These are phyloP conservation scores for Eptatretus atami DNA, from an alignment of 2,797 vertebrate genomes.

Conservation along the genomic window DNA sequence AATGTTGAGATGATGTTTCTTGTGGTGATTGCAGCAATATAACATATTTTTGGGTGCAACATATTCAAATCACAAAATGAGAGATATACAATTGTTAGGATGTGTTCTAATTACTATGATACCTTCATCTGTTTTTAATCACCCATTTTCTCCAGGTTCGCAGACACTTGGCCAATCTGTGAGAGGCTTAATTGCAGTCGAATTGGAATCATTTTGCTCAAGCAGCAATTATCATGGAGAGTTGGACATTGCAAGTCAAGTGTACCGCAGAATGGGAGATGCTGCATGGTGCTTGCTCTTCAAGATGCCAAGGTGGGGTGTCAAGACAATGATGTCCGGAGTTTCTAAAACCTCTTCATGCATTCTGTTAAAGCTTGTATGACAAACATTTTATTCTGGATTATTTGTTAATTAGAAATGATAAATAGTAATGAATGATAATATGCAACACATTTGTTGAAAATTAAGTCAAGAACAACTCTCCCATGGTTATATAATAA, in stretches of 20 bases:
- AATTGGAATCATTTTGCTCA: constrained; percentile 40
- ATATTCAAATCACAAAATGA: constrained; percentile 1
- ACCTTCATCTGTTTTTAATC: not conserved
- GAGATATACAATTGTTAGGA: not conserved
- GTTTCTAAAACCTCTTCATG: no score
- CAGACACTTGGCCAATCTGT: constrained; percentile 44
- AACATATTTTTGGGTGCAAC: not conserved
- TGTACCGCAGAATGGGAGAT: constrained; percentile 33
- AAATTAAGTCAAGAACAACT: no score
- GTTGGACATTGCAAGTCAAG: constrained; percentile 47
- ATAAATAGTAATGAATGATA: no score
- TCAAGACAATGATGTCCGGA: not conserved
- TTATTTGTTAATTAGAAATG: no score
- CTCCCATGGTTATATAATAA: no score
- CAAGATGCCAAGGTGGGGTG: constrained; percentile 40
- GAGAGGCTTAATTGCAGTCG: constrained; percentile 15
- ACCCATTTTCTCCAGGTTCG: constrained; percentile 21
- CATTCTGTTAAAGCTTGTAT: no score
- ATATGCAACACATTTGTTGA: no score
- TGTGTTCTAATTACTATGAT: not conserved
- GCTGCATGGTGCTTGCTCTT: constrained; percentile 73
- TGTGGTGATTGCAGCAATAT: no score
- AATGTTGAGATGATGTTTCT: no score
- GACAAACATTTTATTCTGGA: no score
- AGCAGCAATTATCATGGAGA: constrained; percentile 72